These are phyloP conservation scores for Nyctibius grandis DNA, from an alignment of 2,797 vertebrate genomes.

Conservation along the genomic window DNA sequence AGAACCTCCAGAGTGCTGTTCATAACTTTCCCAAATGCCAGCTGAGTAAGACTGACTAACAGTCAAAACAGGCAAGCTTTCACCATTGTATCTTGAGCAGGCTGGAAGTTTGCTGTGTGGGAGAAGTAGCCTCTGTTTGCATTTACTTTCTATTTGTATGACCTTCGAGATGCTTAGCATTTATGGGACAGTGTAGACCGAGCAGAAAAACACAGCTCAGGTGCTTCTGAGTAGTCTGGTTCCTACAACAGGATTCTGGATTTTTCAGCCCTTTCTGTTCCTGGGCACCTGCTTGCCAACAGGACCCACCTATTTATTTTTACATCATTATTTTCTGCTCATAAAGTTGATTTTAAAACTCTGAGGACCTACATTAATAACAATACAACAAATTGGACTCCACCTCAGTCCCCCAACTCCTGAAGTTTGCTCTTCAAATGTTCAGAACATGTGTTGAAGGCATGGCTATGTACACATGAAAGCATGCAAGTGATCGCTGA, in stretches of 20 bases:
- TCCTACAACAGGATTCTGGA: neutral
- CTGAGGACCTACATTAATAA: neutral
- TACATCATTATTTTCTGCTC: neutral
- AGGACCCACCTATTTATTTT: neutral
- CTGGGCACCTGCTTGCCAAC: neutral
- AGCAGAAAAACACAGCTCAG: neutral
- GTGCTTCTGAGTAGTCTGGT: neutral
- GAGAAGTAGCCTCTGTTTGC: neutral
- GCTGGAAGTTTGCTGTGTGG: neutral
- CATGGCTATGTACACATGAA: neutral
- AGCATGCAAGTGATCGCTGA: neutral
- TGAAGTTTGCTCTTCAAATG: neutral
- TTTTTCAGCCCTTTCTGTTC: neutral
- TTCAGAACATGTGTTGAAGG: neutral
- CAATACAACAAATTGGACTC: neutral
- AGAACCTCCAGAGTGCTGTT: neutral
- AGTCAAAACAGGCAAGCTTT: neutral
- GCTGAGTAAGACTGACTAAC: neutral
- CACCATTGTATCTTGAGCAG: neutral
- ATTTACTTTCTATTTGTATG: conserved; percentile 7
- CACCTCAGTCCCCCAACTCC: neutral
- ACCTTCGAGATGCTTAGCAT: neutral
- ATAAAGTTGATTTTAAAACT: neutral
- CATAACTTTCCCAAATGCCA: neutral
- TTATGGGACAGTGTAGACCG: neutral